Evolutionary conservation across 64 coral and sea anemone species (phyloP).

Genomic region (Porites lutea): DNA sequence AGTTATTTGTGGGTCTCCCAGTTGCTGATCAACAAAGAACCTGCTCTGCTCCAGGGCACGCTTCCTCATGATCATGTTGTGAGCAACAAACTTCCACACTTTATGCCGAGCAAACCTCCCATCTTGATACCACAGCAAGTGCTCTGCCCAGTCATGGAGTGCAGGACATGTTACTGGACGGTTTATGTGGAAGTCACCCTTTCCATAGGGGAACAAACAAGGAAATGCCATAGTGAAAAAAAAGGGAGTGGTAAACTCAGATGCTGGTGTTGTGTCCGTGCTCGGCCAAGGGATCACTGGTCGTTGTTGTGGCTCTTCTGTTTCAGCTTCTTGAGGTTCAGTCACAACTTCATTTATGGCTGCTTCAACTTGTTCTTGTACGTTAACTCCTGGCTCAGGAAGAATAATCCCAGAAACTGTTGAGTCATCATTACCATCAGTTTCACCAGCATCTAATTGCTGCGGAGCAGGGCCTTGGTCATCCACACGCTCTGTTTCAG

Average conservation of each 20-base stretch:
- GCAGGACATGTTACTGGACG: no score
- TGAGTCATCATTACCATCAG: no score
- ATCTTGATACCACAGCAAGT: no score
- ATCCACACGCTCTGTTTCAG: no score
- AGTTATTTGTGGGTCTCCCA: no score
- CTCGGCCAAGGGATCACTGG: slow-evolving; percentile 47
- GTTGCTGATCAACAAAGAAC: no score
- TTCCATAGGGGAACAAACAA: not conserved
- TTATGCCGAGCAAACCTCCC: not conserved
- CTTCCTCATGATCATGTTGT: not conserved
- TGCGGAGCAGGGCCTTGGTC: no score
- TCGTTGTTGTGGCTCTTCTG: slow-evolving; percentile 3
- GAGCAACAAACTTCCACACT: slow-evolving; percentile 57
- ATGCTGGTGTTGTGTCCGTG: slow-evolving; percentile 19
- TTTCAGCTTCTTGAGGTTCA: not conserved
- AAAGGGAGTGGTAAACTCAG: slow-evolving; percentile 47
- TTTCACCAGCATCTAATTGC: no score
- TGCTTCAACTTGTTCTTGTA: no score
- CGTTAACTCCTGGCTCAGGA: slow-evolving; percentile 2
- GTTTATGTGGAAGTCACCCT: no score
- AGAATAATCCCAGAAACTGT: slow-evolving; percentile 30
- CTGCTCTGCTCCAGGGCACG: no score
- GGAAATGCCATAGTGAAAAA: slow-evolving; percentile 64
- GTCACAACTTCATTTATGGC: not conserved
- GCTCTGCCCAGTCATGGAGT: no score